These are phyloP conservation scores for Enteromius anoplus DNA, from an alignment of 2,797 vertebrate genomes.

Conservation along the genomic window DNA sequence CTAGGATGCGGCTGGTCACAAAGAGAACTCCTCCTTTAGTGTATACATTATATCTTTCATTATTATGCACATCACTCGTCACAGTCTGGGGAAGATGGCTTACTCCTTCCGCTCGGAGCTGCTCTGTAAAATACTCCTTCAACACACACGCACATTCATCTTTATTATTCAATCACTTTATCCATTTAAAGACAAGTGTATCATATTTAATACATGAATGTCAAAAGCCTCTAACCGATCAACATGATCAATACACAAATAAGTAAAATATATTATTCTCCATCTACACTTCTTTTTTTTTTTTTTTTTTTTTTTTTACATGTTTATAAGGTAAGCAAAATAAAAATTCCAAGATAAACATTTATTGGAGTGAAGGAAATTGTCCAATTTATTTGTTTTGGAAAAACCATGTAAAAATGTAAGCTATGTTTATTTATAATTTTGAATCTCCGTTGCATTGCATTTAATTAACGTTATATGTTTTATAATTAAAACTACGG, in stretches of 20 bases:
- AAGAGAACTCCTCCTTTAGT: conserved; percentile 92
- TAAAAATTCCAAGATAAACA: background rate
- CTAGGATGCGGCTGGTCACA: conserved; percentile 94
- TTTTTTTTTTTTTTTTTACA: background rate
- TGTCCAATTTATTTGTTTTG: background rate
- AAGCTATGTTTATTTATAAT: background rate
- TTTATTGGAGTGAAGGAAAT: background rate
- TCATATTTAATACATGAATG: background rate
- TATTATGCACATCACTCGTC: conserved; percentile 87
- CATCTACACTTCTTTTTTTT: background rate
- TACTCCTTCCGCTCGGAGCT: conserved; percentile 86
- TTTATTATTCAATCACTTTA: background rate
- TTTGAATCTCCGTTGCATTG: background rate
- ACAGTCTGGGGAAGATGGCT: conserved; percentile 87
- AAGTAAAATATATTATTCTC: background rate
- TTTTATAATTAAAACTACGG: background rate
- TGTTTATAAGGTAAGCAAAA: background rate
- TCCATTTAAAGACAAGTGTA: background rate
- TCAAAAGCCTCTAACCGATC: background rate
- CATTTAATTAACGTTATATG: background rate
- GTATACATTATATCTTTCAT: conserved; percentile 88
- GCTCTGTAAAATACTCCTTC: conserved; percentile 93
- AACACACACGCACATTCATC: conserved; percentile 25
- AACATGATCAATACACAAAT: background rate
- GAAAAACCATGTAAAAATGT: background rate